Conservation (phyloP, 1,140 invertebrate species). For the Mizuhopecten yessoensis region DNA sequence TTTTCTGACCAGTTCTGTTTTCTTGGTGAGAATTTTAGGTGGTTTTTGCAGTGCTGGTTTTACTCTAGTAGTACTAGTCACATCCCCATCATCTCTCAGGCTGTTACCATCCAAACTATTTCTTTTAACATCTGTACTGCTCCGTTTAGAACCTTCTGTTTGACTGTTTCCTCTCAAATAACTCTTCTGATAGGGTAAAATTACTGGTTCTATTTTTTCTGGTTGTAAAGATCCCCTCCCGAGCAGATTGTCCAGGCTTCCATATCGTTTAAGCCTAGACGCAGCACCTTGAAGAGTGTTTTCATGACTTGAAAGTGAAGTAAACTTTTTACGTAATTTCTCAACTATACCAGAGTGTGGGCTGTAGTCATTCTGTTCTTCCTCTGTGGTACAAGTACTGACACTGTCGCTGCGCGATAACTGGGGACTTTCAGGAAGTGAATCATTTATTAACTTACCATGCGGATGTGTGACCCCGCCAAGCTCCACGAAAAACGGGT, state of each 20-base stretch:
- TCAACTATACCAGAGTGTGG: constrained; percentile 81
- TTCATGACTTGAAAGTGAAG: constrained; percentile 68
- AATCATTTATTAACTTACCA: constrained; percentile 48
- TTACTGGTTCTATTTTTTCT: constrained; percentile 42
- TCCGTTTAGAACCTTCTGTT: constrained; percentile 22
- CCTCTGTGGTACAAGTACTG: not conserved
- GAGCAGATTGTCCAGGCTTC: constrained; percentile 79
- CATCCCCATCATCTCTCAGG: not conserved
- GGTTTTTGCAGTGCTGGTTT: constrained; percentile 43
- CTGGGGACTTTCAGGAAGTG: constrained; percentile 45
- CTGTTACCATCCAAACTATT: constrained; percentile 45
- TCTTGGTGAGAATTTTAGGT: constrained; percentile 41
- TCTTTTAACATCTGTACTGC: not conserved
- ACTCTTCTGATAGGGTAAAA: constrained; percentile 23
- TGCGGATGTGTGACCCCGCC: constrained; percentile 61
- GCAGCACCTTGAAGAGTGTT: constrained; percentile 54
- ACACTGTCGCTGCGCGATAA: not conserved
- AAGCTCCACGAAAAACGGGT: constrained; percentile 55
- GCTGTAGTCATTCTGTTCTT: constrained; percentile 71
- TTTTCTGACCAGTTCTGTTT: not conserved
- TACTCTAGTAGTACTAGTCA: constrained; percentile 12
- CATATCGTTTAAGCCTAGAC: constrained; percentile 67
- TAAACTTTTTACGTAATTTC: constrained; percentile 78
- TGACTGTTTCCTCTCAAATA: constrained; percentile 10
- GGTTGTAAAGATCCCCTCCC: constrained; percentile 41